These are phyloP conservation scores for Drosophila monieri DNA, from an alignment of 2,888 invertebrate genomes.

Conservation along the genomic window DNA sequence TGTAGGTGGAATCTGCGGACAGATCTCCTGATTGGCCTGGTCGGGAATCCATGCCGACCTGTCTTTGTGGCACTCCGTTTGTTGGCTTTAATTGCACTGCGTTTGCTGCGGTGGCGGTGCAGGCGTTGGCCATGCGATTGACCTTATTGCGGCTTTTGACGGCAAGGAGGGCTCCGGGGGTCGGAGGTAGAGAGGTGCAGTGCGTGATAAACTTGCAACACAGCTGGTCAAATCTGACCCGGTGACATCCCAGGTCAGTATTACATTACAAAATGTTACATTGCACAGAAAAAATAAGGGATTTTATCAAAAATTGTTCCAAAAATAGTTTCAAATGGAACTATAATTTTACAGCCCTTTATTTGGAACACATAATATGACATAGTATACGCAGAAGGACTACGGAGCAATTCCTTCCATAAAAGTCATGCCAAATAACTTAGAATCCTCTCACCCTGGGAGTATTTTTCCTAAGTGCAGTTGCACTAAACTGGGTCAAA, in stretches of 20 bases:
- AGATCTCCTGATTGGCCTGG: constrained; percentile 62
- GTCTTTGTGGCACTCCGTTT: constrained; percentile 53
- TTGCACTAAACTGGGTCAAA: constrained; percentile 64
- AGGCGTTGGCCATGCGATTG: constrained; percentile 52
- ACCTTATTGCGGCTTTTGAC: constrained; percentile 62
- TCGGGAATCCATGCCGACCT: constrained; percentile 35
- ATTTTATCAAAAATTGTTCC: not conserved
- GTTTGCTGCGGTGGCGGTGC: constrained; percentile 49
- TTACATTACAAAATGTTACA: constrained; percentile 12
- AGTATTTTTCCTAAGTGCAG: constrained; percentile 4
- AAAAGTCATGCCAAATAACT: not conserved
- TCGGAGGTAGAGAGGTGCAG: constrained; percentile 20
- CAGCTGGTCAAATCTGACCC: constrained; percentile 17
- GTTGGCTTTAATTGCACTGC: constrained; percentile 67
- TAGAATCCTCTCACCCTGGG: not conserved
- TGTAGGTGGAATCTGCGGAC: constrained; percentile 28
- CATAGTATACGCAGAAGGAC: no score
- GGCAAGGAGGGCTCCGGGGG: not conserved
- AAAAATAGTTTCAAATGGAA: no score
- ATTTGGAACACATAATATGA: no score
- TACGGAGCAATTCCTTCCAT: not conserved
- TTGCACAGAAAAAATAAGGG: not conserved
- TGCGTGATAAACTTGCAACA: constrained; percentile 55
- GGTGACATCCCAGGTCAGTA: constrained; percentile 29
- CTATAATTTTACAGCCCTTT: no score